Conservation (phyloP, 1,140 invertebrate species). For the Rhagoletis pomonella region DNA sequence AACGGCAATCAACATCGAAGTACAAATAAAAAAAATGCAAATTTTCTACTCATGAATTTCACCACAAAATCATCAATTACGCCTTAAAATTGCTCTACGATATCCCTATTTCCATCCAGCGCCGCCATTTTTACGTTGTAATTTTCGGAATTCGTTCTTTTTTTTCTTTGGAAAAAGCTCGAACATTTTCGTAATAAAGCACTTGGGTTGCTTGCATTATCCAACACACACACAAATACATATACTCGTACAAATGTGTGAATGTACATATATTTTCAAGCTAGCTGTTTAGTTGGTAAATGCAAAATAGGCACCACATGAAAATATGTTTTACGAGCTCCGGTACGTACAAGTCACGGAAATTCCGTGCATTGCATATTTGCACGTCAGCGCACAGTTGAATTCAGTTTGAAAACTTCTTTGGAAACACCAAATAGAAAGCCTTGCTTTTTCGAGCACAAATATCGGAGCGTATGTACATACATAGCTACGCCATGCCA, state of each 20-base stretch:
- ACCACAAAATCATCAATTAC: neutral
- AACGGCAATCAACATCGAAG: neutral
- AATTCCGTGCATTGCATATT: slow-evolving; percentile 37
- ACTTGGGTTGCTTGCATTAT: neutral
- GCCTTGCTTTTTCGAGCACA: neutral
- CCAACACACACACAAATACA: neutral
- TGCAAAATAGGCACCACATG: slow-evolving; percentile 34
- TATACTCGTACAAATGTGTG: neutral
- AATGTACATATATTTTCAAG: neutral
- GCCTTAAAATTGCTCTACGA: neutral
- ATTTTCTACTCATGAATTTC: neutral
- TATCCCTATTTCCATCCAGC: neutral
- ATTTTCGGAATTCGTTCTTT: neutral
- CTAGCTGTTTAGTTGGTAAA: neutral
- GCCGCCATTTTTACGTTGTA: neutral
- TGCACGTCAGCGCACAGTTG: slow-evolving; percentile 18
- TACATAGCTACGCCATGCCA: neutral
- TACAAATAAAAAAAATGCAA: neutral
- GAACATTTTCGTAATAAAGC: slow-evolving; percentile 26
- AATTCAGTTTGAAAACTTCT: neutral
- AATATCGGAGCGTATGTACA: neutral
- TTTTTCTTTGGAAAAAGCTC: neutral
- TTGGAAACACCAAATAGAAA: slow-evolving; percentile 15
- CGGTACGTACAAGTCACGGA: slow-evolving; percentile 46
- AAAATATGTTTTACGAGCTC: slow-evolving; percentile 42